A percentile compares a stretch with the other conserved stretches of the same genome.
Conservation (phyloP, 2,888 invertebrate species). For the Griposia aprilina region DNA sequence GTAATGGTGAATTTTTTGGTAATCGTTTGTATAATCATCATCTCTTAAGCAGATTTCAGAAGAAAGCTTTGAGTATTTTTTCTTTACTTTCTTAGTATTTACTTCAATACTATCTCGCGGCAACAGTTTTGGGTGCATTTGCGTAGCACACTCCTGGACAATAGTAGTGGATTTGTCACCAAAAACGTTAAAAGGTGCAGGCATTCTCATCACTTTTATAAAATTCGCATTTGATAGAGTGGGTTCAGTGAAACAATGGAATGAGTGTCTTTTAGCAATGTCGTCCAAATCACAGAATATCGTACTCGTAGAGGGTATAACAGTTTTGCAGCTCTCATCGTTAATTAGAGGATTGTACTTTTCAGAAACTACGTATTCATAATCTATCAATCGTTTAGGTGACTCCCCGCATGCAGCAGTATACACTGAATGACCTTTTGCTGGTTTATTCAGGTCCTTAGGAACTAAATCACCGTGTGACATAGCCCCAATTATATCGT, state of each 20-base stretch:
- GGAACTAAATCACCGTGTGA: conserved; percentile 67
- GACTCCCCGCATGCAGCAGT: conserved; percentile 61
- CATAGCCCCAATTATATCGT: conserved; percentile 74
- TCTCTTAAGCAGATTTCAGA: conserved; percentile 82
- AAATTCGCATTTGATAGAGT: conserved; percentile 72
- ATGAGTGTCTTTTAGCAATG: conserved; percentile 82
- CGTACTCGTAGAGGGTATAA: conserved; percentile 80
- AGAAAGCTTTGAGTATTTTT: conserved; percentile 69
- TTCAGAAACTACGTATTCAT: conserved; percentile 68
- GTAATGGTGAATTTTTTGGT: conserved; percentile 60
- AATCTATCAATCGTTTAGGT: conserved; percentile 36
- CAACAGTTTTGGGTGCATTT: conserved; percentile 74
- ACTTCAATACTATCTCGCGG: conserved; percentile 72
- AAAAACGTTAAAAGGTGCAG: conserved; percentile 67
- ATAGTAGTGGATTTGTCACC: conserved; percentile 73
- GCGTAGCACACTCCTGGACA: conserved; percentile 81
- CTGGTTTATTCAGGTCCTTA: conserved; percentile 49
- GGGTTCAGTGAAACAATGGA: conserved; percentile 75
- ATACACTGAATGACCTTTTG: conserved; percentile 52
- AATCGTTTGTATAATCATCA: conserved; percentile 64
- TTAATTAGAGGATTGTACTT: conserved; percentile 76
- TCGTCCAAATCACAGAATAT: conserved; percentile 85
- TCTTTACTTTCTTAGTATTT: conserved; percentile 72
- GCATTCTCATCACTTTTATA: conserved; percentile 68
- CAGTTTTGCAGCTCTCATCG: conserved; percentile 70